A percentile compares a stretch with the other conserved stretches of the same genome.
Evolutionary conservation across 2,797 vertebrate species (phyloP).

Genomic region (Triplophysa bombifrons): DNA sequence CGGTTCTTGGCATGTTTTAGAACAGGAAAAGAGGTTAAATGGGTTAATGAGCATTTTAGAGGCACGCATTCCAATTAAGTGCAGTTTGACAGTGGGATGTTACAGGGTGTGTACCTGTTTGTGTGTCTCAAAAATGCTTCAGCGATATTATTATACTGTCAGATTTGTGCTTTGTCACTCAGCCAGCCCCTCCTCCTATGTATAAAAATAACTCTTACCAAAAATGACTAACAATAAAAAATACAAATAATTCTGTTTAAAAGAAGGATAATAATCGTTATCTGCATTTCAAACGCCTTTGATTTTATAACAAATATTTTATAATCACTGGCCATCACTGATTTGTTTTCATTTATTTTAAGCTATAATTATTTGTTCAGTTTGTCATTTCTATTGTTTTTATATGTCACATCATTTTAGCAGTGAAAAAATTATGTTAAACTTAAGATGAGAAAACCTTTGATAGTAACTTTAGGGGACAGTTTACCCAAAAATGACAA

Average conservation of each 20-base stretch:
- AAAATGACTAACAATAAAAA: neutral
- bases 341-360: neutral
- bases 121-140: constrained; percentile 20
- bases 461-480: too few species aligned
- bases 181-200: neutral
- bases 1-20: constrained; percentile 16
- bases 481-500: too few species aligned
- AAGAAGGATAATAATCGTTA: too few species aligned
- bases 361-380: neutral
- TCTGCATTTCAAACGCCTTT: neutral
- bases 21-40: constrained; percentile 11
- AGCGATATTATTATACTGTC: constrained; percentile 30
- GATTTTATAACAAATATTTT: neutral
- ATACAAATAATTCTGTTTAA: neutral
- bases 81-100: constrained; percentile 43
- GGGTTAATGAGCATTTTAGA: constrained; percentile 36
- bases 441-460: too few species aligned
- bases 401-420: too few species aligned
- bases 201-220: constrained; percentile 10
- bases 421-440: neutral
- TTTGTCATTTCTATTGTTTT: neutral
- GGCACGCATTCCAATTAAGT: neutral
- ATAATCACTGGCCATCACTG: neutral
- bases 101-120: neutral
- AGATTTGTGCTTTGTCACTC: constrained; percentile 1